These are phyloP conservation scores for Pachymerium ferrugineum DNA, from an alignment of 2,888 invertebrate species.

Conservation along the genomic window DNA sequence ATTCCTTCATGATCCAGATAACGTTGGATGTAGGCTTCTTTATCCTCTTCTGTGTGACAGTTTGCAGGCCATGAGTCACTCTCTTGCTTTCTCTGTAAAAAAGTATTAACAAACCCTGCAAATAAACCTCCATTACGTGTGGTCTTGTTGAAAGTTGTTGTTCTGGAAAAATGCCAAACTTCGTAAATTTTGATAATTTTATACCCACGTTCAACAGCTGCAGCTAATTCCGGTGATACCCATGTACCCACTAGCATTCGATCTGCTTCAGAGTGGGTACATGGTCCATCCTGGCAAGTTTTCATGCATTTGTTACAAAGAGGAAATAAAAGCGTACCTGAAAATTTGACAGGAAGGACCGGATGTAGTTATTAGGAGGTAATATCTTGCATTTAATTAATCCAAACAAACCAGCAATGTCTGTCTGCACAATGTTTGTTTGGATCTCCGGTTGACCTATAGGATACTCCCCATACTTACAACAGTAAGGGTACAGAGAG, in stretches of 20 bases:
- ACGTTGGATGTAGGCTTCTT: neutral
- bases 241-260: neutral
- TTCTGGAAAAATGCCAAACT: neutral
- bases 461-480: neutral
- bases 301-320: neutral
- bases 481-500: neutral
- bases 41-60: neutral
- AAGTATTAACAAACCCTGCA: neutral
- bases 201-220: neutral
- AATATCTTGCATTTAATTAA: neutral
- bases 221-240: neutral
- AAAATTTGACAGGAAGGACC: neutral
- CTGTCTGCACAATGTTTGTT: neutral
- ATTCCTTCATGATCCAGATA: neutral
- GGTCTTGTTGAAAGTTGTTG: neutral
- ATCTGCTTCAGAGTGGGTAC: neutral
- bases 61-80: neutral
- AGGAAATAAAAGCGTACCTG: neutral
- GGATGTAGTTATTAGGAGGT: neutral
- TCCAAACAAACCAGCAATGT: neutral
- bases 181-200: neutral
- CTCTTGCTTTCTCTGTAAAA: neutral
- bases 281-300: neutral
- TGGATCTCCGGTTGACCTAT: neutral
- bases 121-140: neutral